A percentile compares a stretch with the other conserved stretches of the same genome.
Evolutionary conservation across 2,797 vertebrate genomes (phyloP).

Genomic region (Danio aesculapii): DNA sequence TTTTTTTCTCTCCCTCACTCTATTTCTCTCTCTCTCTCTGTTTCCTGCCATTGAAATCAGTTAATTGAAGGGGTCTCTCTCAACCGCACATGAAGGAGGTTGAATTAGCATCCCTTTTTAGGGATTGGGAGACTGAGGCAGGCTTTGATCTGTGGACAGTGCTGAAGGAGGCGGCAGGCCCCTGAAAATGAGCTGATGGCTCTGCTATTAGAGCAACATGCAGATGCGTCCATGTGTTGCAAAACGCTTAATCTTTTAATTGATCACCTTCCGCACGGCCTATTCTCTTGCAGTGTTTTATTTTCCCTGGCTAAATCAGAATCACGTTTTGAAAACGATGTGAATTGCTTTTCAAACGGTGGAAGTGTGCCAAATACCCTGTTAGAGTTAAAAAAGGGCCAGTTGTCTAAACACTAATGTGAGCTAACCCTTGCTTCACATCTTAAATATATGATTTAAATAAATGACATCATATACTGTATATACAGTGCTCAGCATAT

Average conservation of each 20-base stretch:
- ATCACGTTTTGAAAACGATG: conserved; percentile 77
- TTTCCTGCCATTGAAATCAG: conserved; percentile 93
- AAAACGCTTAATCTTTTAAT: conserved; percentile 99
- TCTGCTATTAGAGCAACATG: conserved; percentile 91
- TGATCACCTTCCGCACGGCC: conserved; percentile 91
- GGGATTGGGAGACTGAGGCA: conserved; percentile 85
- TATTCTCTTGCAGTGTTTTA: conserved; percentile 69
- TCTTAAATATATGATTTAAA: background rate
- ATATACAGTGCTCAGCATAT: too few species aligned
- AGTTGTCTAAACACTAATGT: conserved; percentile 60
- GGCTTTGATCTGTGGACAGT: conserved; percentile 94
- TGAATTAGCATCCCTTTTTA: conserved; percentile 97
- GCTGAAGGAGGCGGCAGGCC: conserved; percentile 87
- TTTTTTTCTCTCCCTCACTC: conserved; percentile 72
- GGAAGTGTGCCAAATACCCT: conserved; percentile 58
- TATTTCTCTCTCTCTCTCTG: conserved; percentile 68
- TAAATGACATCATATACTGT: background rate
- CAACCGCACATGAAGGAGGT: conserved; percentile 92
- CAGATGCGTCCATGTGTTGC: conserved; percentile 90
- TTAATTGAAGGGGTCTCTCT: conserved; percentile 99
- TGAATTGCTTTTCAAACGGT: conserved; percentile 74
- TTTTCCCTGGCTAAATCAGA: conserved; percentile 71
- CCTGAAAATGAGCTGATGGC: conserved; percentile 99
- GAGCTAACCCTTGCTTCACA: conserved; percentile 46
- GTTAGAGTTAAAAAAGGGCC: conserved; percentile 30